phyloP scores from a whole-genome alignment of 1,140 invertebrate species.

The Zophobas atratus region DNA sequence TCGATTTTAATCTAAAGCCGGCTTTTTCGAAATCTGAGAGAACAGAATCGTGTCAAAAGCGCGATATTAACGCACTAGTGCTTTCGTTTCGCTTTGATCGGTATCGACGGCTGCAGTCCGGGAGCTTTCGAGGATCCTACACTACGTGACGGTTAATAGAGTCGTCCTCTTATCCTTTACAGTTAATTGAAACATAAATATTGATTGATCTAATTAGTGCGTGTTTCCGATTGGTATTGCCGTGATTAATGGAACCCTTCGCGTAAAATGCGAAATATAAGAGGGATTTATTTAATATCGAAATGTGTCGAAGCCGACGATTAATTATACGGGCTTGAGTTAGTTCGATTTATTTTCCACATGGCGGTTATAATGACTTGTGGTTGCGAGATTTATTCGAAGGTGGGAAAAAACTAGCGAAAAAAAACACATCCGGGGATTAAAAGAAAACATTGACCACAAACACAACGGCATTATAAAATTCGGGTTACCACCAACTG shows the following conservation, averaged over 20 bases:
- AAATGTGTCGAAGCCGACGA: slow-evolving; percentile 7
- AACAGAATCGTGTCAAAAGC: slow-evolving; percentile 36
- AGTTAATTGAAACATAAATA: slow-evolving; percentile 29
- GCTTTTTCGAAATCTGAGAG: slow-evolving; percentile 39
- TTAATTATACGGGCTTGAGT: slow-evolving; percentile 33
- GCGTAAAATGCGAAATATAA: slow-evolving; percentile 30
- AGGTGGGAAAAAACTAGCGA: not conserved
- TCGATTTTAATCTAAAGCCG: slow-evolving; percentile 35
- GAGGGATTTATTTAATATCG: slow-evolving; percentile 21
- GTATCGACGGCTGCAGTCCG: slow-evolving; percentile 8
- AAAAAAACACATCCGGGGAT: not conserved
- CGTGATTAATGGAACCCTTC: slow-evolving; percentile 10
- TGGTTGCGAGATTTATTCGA: not conserved
- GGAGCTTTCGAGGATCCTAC: not conserved
- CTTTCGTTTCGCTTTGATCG: slow-evolving; percentile 22
- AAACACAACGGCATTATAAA: too few species aligned
- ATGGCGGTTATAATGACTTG: not conserved
- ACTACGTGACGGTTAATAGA: slow-evolving; percentile 23
- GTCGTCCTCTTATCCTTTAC: slow-evolving; percentile 5
- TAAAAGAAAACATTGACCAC: too few species aligned
- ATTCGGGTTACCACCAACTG: too few species aligned
- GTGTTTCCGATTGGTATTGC: slow-evolving; percentile 2
- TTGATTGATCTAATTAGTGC: slow-evolving; percentile 24
- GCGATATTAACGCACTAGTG: slow-evolving; percentile 36
- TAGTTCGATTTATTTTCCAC: slow-evolving; percentile 3